Percentiles rank a stretch among this genome's conserved stretches.
Conservation (phyloP, 2,797 vertebrate species). For the Halcyon badia region DNA sequence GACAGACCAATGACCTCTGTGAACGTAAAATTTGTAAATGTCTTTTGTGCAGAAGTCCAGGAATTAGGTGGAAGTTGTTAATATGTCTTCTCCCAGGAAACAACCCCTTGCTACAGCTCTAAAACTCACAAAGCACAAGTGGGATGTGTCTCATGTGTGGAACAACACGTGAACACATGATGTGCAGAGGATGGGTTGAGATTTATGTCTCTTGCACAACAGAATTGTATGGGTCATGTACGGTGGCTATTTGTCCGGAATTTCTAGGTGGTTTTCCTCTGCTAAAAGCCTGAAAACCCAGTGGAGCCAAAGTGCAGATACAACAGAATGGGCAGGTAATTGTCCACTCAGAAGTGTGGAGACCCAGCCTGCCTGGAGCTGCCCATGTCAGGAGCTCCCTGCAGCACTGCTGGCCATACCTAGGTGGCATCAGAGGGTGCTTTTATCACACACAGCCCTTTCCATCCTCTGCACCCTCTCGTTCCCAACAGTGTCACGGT, state of each 20-base stretch:
- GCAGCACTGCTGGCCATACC: fast-evolving
- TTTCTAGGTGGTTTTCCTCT: background rate
- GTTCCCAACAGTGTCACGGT: fast-evolving
- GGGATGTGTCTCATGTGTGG: fast-evolving
- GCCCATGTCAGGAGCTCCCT: background rate
- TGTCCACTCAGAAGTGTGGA: background rate
- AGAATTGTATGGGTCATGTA: background rate
- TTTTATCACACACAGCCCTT: fast-evolving
- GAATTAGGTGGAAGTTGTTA: background rate
- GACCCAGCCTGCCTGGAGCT: background rate
- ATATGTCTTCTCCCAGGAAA: background rate
- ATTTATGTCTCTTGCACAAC: background rate
- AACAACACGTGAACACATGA: fast-evolving
- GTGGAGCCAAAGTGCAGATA: background rate
- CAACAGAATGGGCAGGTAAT: background rate
- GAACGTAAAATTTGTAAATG: background rate
- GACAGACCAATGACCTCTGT: background rate
- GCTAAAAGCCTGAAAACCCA: background rate
- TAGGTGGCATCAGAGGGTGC: background rate
- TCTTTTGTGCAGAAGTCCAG: background rate
- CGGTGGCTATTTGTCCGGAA: background rate
- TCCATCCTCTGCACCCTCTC: background rate
- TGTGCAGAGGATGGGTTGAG: fast-evolving
- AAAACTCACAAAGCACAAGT: background rate
- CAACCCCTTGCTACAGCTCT: background rate